These are phyloP conservation scores for Mechanitis mazaeus DNA, from an alignment of 2,888 invertebrate genomes.

Conservation along the genomic window DNA sequence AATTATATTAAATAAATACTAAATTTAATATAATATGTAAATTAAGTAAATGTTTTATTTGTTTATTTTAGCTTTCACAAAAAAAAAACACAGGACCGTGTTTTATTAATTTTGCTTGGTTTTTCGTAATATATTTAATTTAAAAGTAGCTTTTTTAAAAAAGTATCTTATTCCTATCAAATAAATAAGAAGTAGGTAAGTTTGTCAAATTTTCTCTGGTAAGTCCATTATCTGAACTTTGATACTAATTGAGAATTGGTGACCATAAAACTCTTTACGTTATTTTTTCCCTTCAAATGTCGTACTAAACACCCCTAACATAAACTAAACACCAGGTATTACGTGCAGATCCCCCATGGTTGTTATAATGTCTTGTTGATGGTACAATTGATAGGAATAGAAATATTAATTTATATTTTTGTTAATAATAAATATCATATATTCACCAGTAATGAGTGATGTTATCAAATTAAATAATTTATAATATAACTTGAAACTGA, in stretches of 20 bases:
- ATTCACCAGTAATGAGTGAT: too few species aligned
- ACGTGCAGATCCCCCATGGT: slow-evolving; percentile 43
- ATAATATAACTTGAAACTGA: too few species aligned
- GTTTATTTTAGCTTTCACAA: too few species aligned
- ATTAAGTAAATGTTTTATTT: too few species aligned
- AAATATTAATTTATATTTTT: background rate
- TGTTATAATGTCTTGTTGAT: slow-evolving; percentile 42
- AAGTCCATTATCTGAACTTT: slow-evolving; percentile 11
- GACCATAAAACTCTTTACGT: slow-evolving; percentile 27
- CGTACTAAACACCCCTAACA: slow-evolving; percentile 41
- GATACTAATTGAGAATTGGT: slow-evolving; percentile 18
- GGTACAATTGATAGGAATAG: slow-evolving; percentile 34
- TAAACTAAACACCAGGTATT: slow-evolving; percentile 56
- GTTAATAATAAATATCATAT: too few species aligned
- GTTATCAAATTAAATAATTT: too few species aligned
- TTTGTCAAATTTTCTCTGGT: background rate
- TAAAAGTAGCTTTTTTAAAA: too few species aligned
- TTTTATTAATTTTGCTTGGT: too few species aligned
- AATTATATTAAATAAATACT: slow-evolving; percentile 37
- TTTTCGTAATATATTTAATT: too few species aligned
- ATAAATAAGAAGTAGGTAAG: too few species aligned
- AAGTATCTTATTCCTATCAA: too few species aligned
- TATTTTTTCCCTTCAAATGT: slow-evolving; percentile 38
- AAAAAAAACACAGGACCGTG: too few species aligned
- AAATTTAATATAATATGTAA: slow-evolving; percentile 12